These are phyloP conservation scores for Dynastes hyllus DNA, from an alignment of 2,888 invertebrate species.

Conservation along the genomic window DNA sequence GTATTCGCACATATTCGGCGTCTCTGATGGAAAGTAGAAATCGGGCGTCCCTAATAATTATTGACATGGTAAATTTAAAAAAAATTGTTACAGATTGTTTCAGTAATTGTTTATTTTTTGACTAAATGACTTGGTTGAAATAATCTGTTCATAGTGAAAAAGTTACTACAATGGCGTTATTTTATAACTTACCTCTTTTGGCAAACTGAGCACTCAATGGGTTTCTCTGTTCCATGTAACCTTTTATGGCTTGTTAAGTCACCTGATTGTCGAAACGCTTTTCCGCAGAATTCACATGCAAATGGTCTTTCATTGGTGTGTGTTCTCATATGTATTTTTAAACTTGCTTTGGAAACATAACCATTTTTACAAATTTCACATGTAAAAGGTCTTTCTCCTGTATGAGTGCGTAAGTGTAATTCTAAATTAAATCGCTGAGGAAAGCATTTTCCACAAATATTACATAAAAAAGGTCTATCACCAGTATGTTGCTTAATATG, in stretches of 20 bases:
- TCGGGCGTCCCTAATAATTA: too few species aligned
- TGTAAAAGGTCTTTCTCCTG: conserved; percentile 70
- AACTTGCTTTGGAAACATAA: conserved; percentile 70
- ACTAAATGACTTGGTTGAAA: too few species aligned
- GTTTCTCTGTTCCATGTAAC: conserved; percentile 70
- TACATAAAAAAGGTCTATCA: conserved; percentile 70
- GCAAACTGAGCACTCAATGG: conserved; percentile 70
- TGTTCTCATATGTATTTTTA: conserved; percentile 71
- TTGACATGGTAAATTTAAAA: too few species aligned
- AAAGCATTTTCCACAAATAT: conserved; percentile 70
- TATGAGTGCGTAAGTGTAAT: conserved; percentile 70
- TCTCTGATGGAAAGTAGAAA: too few species aligned
- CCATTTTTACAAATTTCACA: conserved; percentile 71
- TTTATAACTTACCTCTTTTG: conserved; percentile 66
- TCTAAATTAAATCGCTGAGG: conserved; percentile 71
- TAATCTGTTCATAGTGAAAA: too few species aligned
- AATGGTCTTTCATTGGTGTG: conserved; percentile 72
- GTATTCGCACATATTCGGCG: too few species aligned
- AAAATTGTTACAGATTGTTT: too few species aligned
- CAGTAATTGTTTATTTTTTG: too few species aligned
- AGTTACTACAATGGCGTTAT: too few species aligned
- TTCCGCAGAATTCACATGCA: conserved; percentile 71
- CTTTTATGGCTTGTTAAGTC: conserved; percentile 71
- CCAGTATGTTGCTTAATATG: conserved; percentile 71
- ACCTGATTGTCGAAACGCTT: conserved; percentile 70